A percentile compares a stretch with the other conserved stretches of the same genome.
phyloP scores from a whole-genome alignment of 2,797 vertebrate genomes.

The Falco naumanni region DNA sequence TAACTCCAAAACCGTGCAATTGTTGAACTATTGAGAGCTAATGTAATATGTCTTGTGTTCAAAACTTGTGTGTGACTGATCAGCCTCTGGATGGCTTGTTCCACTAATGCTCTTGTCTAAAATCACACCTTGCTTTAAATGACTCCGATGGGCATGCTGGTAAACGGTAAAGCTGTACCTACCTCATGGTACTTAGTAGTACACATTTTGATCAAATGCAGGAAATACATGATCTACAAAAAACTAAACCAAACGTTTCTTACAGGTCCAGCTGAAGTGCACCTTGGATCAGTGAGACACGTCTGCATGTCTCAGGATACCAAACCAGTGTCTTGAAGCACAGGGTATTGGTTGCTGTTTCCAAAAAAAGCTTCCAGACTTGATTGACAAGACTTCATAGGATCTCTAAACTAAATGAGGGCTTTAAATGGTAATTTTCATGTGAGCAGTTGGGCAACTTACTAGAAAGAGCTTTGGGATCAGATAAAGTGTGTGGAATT shows the following conservation, averaged over 20 bases:
- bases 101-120: not conserved
- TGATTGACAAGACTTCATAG: conserved; percentile 48
- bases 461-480: not conserved
- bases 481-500: not conserved
- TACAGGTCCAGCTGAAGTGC: not conserved
- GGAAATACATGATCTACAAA: not conserved
- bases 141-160: not conserved
- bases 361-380: conserved; percentile 8
- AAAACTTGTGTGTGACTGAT: not conserved
- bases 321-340: not conserved
- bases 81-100: not conserved
- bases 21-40: not conserved
- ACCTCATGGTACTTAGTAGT: not conserved
- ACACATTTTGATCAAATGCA: conserved; percentile 27
- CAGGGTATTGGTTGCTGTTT: conserved; percentile 45
- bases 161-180: not conserved
- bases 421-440: conserved; percentile 45
- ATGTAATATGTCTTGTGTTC: not conserved
- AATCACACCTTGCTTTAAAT: not conserved
- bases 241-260: not conserved
- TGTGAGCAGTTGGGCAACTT: not conserved
- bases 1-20: not conserved
- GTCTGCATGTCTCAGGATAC: not conserved
- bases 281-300: not conserved
- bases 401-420: conserved; percentile 42